Base-by-base conservation (phyloP, 2,797 vertebrate genomes). In the Rhinella marina region DNA sequence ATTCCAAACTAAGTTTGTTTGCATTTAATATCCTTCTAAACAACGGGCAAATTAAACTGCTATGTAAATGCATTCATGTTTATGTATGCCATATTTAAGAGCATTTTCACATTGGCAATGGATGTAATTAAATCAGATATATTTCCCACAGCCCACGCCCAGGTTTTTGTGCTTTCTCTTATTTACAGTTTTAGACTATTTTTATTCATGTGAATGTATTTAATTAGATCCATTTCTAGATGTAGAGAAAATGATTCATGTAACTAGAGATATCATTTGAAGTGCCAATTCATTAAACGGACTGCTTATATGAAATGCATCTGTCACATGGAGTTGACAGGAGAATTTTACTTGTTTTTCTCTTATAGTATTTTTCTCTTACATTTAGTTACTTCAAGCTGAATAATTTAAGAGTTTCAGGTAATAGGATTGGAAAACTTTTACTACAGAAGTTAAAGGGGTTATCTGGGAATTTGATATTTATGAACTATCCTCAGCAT, bases 161-260 rank as follows among this genome's bases (percentile, higher is more conserved):
- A 68, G n/a, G 9, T 48, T 48, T 81, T 25, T 21, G 8, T 70
- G 19, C n/a, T 59, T 25, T 66, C 25, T 50, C 61, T 7, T 72
- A 70, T 83, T 82, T 52, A 82, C 64, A 50, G 21, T 82, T 41
- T 66, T 54, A 68, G 70, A 70, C 50, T 54, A 70, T 83, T 66
- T 54, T 83, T 41, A 68, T 83, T 83, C 48, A 68, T 82, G n/a
- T 27, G 21, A 52, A 54, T 50, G 50, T 81, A 27, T 82, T 68
- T 52, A 27, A 70, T 56, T 70, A 83, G 48, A 83, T 83, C 11
- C 52, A 70, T 83, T 81, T 48, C 59, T 50, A 81, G 61, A 81
- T 62, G 12, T 82, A 23, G 41, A 25, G 64, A 25, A 25, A 54
- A 50, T 82, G 50, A 83, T 54, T 56, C 29, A 70, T 83, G 48